These are phyloP conservation scores for Mimachlamys varia DNA, from an alignment of 2,888 invertebrate species.

Conservation along the genomic window DNA sequence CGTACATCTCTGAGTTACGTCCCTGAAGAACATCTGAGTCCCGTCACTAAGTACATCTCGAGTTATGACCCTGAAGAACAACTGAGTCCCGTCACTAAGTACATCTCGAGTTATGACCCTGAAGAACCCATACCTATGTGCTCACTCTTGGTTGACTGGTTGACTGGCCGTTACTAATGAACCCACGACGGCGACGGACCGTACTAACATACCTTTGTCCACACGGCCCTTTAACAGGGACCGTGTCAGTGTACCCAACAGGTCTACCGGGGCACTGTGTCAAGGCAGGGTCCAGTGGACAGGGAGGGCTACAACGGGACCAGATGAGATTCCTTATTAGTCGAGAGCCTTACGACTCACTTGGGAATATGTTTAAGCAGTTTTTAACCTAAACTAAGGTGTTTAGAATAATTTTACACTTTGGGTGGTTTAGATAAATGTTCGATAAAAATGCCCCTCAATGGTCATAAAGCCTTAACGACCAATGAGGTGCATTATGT, in stretches of 20 bases:
- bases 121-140: not conserved
- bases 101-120: not conserved
- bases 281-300: not conserved
- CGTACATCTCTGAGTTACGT: not conserved
- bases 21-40: not conserved
- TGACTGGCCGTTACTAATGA: no score
- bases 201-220: not conserved
- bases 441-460: no score
- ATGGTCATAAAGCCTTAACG: no score
- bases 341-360: no score
- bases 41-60: not conserved
- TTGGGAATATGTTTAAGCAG: no score
- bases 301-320: not conserved
- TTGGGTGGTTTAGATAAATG: no score
- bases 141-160: not conserved
- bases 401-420: no score
- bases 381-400: no score
- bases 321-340: not conserved
- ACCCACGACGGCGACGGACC: no score
- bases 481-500: no score
- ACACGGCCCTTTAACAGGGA: not conserved
- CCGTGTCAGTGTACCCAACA: not conserved
- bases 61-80: not conserved
- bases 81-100: no score
- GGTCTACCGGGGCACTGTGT: not conserved